Conservation (phyloP, 2,113 vertebrate genomes). For the Corythoichthys haematopterus region DNA sequence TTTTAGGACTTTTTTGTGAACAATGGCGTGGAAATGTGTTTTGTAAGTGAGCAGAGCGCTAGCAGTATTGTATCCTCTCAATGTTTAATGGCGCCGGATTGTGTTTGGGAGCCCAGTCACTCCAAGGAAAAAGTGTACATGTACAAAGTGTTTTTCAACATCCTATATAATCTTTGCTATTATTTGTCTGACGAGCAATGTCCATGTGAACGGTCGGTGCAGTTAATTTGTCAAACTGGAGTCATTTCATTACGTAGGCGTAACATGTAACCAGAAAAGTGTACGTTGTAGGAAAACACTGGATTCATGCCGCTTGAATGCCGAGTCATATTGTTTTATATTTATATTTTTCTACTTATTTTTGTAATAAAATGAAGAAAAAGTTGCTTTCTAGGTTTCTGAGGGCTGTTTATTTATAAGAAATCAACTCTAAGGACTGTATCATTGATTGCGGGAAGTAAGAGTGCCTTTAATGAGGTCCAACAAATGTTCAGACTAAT, state of each 20-base stretch:
- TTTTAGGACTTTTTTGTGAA: conserved; percentile 77
- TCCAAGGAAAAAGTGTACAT: conserved; percentile 70
- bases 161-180: conserved; percentile 74
- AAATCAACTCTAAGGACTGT: background rate
- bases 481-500: conserved; percentile 17
- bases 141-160: conserved; percentile 75
- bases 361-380: conserved; percentile 82
- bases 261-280: conserved; percentile 72
- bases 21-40: conserved; percentile 77
- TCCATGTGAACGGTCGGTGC: conserved; percentile 74
- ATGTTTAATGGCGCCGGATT: conserved; percentile 67
- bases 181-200: conserved; percentile 69
- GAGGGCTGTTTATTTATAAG: background rate
- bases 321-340: conserved; percentile 96
- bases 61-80: conserved; percentile 78
- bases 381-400: background rate
- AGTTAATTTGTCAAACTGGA: conserved; percentile 71
- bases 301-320: conserved; percentile 72
- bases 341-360: conserved; percentile 99
- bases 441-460: too few relatives aligned
- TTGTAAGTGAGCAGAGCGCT: conserved; percentile 74
- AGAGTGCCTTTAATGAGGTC: conserved; percentile 18
- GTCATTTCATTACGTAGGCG: conserved; percentile 74
- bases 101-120: conserved; percentile 44
- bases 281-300: conserved; percentile 73